Evolutionary conservation across 2,113 vertebrate genomes (phyloP), one percentile per base, ranked within the genome.

Genomic region (Chaetorhynchus papuensis): DNA sequence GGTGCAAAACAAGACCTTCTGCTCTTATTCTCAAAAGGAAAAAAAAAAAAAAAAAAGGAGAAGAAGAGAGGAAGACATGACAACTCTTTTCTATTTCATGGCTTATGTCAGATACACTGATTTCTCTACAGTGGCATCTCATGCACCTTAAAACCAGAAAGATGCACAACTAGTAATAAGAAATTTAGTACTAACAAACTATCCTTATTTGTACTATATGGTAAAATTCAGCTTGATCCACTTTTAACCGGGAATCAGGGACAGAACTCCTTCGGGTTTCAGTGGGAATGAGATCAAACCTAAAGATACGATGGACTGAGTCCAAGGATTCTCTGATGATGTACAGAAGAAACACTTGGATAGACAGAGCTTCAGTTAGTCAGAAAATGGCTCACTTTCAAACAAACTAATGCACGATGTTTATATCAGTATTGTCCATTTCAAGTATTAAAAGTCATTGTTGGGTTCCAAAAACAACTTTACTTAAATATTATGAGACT

Each of bases 261-360:
- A 69, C 60, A 94, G 44, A 91, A 84, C 15, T 81, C 72, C 21
- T 87, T 70, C 66, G 87, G 68, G 75, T 94, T 95, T 94, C 64
- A 93, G 71, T 56, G 75, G 87, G 60, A 95, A 78, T 80, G 90
- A 90, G 84, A 94, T 85, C 78, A 97, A 90, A 72, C 71, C 54
- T 83, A 88, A 79, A 91, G 89, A 96, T 69, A 86, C 0, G 1
- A 83, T 95, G 93, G 90, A 92, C 64, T 0, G 1, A 63, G 24
- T 94, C 92, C 87, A 96, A 94, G 66, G 87, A 91, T 94, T 92
- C 69, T 91, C 80, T 91, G 80, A 95, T 89, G 76, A 91, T 91
- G 53, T 68, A 39, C 74, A 96, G 83, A 94, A 94, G 87, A 91
- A 91, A 93, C 78, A 82, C 42, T 87, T 78, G 87, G 77, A 79